Evolutionary conservation across 53 echinoderm and acorn worm genomes (phyloP).

Genomic region (Holothuria leucospilota): DNA sequence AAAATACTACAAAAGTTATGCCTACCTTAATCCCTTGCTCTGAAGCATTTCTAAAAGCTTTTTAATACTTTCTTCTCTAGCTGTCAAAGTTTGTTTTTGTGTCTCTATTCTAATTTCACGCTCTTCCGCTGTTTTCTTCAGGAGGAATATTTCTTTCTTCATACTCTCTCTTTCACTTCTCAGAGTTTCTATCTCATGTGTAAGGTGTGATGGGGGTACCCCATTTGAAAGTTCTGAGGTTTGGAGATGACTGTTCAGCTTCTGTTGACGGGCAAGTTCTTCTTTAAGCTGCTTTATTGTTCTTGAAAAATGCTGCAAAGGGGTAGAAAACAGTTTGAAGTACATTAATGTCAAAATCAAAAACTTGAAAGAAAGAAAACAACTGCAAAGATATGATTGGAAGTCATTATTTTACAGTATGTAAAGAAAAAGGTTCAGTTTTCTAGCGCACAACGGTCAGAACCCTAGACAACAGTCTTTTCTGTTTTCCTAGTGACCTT

Average conservation of each 20-base stretch:
- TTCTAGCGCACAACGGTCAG: too few relatives aligned
- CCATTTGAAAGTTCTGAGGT: slow-evolving; percentile 70
- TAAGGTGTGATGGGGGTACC: slow-evolving; percentile 56
- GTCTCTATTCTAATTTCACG: slow-evolving; percentile 96
- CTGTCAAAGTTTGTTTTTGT: slow-evolving; percentile 93
- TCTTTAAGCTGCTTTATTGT: slow-evolving; percentile 86
- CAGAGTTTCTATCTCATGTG: slow-evolving; percentile 75
- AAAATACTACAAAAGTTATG: not conserved
- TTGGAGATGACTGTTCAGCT: slow-evolving; percentile 78
- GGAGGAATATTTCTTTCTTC: slow-evolving; percentile 87
- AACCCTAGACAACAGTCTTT: too few relatives aligned
- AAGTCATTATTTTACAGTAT: too few relatives aligned
- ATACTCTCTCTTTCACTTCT: slow-evolving; percentile 79
- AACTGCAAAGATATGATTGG: too few relatives aligned
- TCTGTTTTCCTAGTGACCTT: too few relatives aligned
- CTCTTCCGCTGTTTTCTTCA: slow-evolving; percentile 95
- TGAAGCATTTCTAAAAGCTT: slow-evolving; percentile 98
- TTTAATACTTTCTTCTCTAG: slow-evolving; percentile 97
- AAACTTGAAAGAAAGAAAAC: too few relatives aligned
- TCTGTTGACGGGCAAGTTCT: slow-evolving; percentile 80
- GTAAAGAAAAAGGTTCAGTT: too few relatives aligned
- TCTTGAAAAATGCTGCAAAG: slow-evolving; percentile 77
- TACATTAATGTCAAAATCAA: not conserved
- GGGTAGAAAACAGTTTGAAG: not conserved
- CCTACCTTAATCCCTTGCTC: slow-evolving; percentile 83